Evolutionary conservation across 2,797 vertebrate genomes (phyloP).

Genomic region (Aulostomus chinensis): DNA sequence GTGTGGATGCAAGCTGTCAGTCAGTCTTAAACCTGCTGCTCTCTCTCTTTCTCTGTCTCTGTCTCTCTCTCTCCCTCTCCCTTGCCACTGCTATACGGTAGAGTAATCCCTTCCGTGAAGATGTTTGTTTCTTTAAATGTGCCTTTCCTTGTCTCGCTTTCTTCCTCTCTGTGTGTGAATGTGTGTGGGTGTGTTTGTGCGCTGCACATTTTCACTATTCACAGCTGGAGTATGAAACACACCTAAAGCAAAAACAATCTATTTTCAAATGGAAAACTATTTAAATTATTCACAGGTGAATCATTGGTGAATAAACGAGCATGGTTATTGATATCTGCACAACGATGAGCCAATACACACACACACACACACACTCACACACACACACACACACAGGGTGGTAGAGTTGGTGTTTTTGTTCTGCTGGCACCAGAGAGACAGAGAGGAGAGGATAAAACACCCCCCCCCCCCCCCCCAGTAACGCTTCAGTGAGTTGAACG

Average conservation of each 20-base stretch:
- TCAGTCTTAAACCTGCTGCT: slow-evolving; percentile 77
- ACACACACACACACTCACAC: slow-evolving; percentile 25
- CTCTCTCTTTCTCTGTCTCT: slow-evolving; percentile 28
- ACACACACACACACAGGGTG: slow-evolving; percentile 44
- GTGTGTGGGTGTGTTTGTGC: slow-evolving; percentile 8
- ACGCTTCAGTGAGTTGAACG: slow-evolving; percentile 82
- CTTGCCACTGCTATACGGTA: slow-evolving; percentile 53
- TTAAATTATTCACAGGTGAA: slow-evolving; percentile 78
- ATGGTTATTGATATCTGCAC: slow-evolving; percentile 78
- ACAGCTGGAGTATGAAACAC: slow-evolving; percentile 67
- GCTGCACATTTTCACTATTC: slow-evolving; percentile 44
- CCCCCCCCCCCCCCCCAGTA: slow-evolving; percentile 65
- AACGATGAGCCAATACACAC: slow-evolving; percentile 53
- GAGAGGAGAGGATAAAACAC: slow-evolving; percentile 78
- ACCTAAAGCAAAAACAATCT: slow-evolving; percentile 71
- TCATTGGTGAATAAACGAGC: slow-evolving; percentile 78
- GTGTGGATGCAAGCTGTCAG: slow-evolving; percentile 78
- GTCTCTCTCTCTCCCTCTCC: slow-evolving; percentile 23
- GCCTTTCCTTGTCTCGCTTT: slow-evolving; percentile 44
- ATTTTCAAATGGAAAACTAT: slow-evolving; percentile 74
- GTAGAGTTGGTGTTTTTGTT: slow-evolving; percentile 78
- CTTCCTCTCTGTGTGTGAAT: neutral
- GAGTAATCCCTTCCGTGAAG: slow-evolving; percentile 74
- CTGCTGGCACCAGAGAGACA: slow-evolving; percentile 74
- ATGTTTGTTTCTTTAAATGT: slow-evolving; percentile 69